Evolutionary conservation across 2,797 vertebrate species (phyloP), one percentile per base, ranked within the genome.

Genomic region (Parambassis ranga): DNA sequence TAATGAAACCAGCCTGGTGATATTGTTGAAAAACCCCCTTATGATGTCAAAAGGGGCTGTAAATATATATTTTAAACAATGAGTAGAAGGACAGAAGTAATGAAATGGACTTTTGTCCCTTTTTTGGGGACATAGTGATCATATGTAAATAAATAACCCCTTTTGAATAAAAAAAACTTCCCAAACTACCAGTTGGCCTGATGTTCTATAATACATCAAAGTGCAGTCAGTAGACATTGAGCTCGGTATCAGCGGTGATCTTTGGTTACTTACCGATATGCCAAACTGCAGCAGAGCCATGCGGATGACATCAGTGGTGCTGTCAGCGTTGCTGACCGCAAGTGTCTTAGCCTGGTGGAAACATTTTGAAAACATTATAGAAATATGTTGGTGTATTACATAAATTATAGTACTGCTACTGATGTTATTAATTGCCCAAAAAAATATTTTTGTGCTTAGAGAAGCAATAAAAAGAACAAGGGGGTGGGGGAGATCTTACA

Each of bases 201-300:
- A 36, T n/a, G n/a, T n/a, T n/a, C n/a, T n/a, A n/a, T n/a, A 15
- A 43, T 0, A 14, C 8, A 35, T 48, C 4, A 32, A 10, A 10
- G 19, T 18, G 14, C 2, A 36, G 2, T 50, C n/a, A 36, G 1
- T 44, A 32, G 5, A 18, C 9, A 9, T 2, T 2, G 14, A 18
- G 38, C 8, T 7, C 6, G 42, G 31, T 2, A 10, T 55, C 22
- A 26, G 3, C 44, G 38, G 10, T 1, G 9, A 53, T 30, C 46
- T 52, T 1, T 1, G 23, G 27, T 41, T 41, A 72, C 95, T 95
- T 87, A 98, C 96, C 5, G 90, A 91, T 82, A 97, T 93, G 72
- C 94, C 94, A 82, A 98, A 94, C 88, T 96, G 94, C 81, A 93
- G 92, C 60, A 98, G 91, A 27, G 94, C 93, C 91, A 93, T 93